phyloP scores from a whole-genome alignment of 2,113 vertebrate species.

The Cheilinus undulatus region DNA sequence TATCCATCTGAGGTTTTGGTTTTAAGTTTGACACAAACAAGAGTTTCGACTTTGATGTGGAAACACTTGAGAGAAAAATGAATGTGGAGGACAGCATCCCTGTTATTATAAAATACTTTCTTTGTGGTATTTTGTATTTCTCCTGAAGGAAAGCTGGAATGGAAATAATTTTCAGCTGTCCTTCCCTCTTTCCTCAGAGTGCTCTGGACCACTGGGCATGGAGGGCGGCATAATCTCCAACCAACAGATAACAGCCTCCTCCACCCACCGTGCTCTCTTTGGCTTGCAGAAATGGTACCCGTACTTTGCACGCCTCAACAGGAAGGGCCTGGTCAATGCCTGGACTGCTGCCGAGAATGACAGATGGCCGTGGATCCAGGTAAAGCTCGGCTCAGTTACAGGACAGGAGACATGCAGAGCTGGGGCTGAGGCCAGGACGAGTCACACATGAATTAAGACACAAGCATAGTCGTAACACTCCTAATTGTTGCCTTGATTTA shows the following conservation, averaged over 20 bases:
- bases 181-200: constrained; percentile 83
- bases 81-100: constrained; percentile 13
- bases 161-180: constrained; percentile 15
- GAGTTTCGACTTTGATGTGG: constrained; percentile 2
- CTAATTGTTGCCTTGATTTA: constrained; percentile 4
- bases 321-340: constrained; percentile 98
- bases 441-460: constrained; percentile 25
- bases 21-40: constrained; percentile 25
- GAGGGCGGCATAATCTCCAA: constrained; percentile 99
- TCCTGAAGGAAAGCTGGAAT: neutral
- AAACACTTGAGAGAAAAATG: neutral
- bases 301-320: constrained; percentile 97
- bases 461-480: neutral
- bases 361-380: constrained; percentile 99
- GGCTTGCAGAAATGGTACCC: constrained; percentile 99
- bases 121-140: constrained; percentile 19
- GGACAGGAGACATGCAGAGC: constrained; percentile 11
- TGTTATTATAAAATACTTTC: constrained; percentile 5
- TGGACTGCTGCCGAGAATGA: constrained; percentile 99
- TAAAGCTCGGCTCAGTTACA: constrained; percentile 83
- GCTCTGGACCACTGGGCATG: constrained; percentile 96
- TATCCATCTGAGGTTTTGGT: neutral
- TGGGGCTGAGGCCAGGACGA: neutral
- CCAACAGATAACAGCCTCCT: constrained; percentile 98
- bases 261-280: constrained; percentile 96